Evolutionary conservation across 2,113 vertebrate species (phyloP), one percentile per base, ranked within the genome.

Genomic region (Pongo pygmaeus): DNA sequence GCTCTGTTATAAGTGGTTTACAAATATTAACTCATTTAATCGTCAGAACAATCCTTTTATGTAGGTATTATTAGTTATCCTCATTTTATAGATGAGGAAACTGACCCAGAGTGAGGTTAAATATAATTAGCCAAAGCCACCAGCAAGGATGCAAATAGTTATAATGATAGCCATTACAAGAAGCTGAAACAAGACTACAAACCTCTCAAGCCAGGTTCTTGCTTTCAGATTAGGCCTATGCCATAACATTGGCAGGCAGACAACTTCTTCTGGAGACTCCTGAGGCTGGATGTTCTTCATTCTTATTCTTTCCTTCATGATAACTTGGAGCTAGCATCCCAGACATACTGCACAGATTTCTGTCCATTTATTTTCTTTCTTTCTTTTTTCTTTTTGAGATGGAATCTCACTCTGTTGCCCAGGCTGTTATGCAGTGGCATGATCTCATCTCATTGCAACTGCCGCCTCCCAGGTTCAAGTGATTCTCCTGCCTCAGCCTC

Each of bases 11-110:
- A 85, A 83, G 27, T 48, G n/a, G 8, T 79, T 91, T 88, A 32
- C 48, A 94, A 92, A 64, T 83, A 59, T 75, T 77, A 59, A 64
- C 79, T 80, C 75, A 81, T 48, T 96, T 94, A 77, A 50, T 96
- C 38, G 80, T 87, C 27, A 91, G 38, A 80, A 52, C 4, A 91
- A 35, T 84, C 8, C 4, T 91, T 93, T 70, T 67, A 72, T 90
- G 35, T 69, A 38, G 75, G 25, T 81, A 55, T 80, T 95, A 70
- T 77, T 79, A 48, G 9, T 89, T 74, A 72, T 35, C 7, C 52
- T 95, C 46, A 59, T 83, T 97, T 95, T 95, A 79, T 46, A 92
- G 14, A n/a, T 61, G 50, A 72, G 10, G 22, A 89, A 74, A 75
- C 10, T 40, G 46, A 79, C 38, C 70, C 83, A 94, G 25, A 74